Base-by-base conservation (phyloP, 2,113 vertebrate genomes). In the Carassius auratus region DNA sequence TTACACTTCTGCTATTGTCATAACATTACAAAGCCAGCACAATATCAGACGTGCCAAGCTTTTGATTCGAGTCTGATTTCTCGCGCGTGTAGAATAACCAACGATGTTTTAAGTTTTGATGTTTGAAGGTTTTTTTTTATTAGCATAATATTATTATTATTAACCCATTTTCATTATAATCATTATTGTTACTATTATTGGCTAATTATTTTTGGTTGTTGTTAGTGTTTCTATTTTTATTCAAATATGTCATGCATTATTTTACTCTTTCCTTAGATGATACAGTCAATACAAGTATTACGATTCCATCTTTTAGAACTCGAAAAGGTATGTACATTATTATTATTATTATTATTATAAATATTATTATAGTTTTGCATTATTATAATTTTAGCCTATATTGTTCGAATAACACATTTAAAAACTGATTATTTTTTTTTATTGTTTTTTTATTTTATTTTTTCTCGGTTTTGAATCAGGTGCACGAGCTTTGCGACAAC, bases 401-500 rank as follows among this genome's bases (percentile, higher is more conserved):
- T 64, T 21, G 21, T 26, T 23, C n/a, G 9, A 15, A 15, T 15
- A 45, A 17, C 2, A 10, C n/a, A 4, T 14, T 14, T 36, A 23
- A 0, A 45, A 21, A 30, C 4, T 23, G 1, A 57, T 8, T 15
- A 1, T 30, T 30, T 30, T 30, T 30, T 30, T 30, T 30, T 30
- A 30, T 30, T 30, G 30, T 30, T 38, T 5, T 26, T 26, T 26
- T 26, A 26, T 26, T 26, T 6, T 30, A 66, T 42, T 42, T 42
- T 33, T 57, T 57, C 4, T 33, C 69, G 90, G 26, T 85, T 73
- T 85, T 66, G 64, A 48, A 36, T 85, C 91, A 99, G 98, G 98
- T 99, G 83, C 98, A 99, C 61, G 97, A 99, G 94, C 95, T 99
- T 82, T 99, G 97, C 57, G 97, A 99, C 94, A 99, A 99, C 92